Evolutionary conservation across 1,140 invertebrate genomes (phyloP), one percentile per base, ranked within the genome.

Genomic region (Bombus picipes): DNA sequence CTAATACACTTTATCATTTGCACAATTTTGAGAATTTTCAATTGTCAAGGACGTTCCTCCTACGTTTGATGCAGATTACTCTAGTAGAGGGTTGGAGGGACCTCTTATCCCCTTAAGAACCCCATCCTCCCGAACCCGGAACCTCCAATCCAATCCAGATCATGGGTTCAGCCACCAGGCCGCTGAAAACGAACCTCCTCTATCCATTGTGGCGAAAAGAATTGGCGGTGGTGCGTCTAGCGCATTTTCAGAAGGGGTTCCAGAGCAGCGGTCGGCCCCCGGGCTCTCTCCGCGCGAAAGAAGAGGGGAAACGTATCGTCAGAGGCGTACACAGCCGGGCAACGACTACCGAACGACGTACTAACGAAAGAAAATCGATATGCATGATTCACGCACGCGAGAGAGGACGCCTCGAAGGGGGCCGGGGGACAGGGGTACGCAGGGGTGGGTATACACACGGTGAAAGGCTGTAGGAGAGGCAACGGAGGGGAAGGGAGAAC

Each of bases 331-430:
- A 66, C 37, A 71, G 70, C 80, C 62, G 62, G 78, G 79, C 77
- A 75, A 82, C 39, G 78, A 77, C 85, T 85, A 82, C 85, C 74
- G 74, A 87, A 80, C 82, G 88, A 76, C 86, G 70, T 85, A 88
- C 89, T 87, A 90, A 90, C 89, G 86, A 92, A 93, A 93, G 92
- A 95, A 95, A 95, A 95, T 95, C 95, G 94, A 95, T 95, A 95
- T 94, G 94, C 93, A 94, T 95, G 95, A 95, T 95, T 95, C 95
- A 95, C 93, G 93, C 93, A 91, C 87, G 92, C 91, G 90, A 93
- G 85, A 81, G 88, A 88, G 77, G 68, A 85, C 86, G 87, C 78
- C 81, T 53, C 70, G 85, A 73, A 81, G 85, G 86, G 89, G 37
- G 39, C n/a, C 13, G 25, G 34, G 77, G 53, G 66, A 18, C 47